Evolutionary conservation across 2,113 vertebrate genomes (phyloP).

Genomic region (Pedionomus torquatus): DNA sequence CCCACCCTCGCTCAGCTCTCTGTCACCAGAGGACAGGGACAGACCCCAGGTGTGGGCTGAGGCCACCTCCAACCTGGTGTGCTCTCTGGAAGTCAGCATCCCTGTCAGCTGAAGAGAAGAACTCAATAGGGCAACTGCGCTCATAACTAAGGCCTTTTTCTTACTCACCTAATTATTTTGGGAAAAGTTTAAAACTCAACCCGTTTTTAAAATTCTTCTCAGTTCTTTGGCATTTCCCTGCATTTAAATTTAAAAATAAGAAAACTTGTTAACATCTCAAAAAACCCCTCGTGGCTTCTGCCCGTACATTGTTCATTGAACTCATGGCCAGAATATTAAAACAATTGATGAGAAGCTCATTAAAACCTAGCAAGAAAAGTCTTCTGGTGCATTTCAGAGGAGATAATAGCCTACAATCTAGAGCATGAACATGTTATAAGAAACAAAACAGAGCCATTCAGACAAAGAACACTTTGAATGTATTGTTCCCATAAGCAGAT

Average conservation of each 20-base stretch:
- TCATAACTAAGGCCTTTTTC: not conserved
- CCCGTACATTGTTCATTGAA: not conserved
- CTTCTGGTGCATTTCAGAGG: constrained; percentile 24
- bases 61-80: not conserved
- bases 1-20: not conserved
- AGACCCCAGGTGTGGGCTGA: not conserved
- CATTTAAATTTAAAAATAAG: not conserved
- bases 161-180: not conserved
- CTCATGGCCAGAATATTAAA: not conserved
- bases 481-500: constrained; percentile 61
- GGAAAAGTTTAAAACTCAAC: not conserved
- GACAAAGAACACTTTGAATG: constrained; percentile 41
- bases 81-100: not conserved
- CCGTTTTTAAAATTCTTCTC: not conserved
- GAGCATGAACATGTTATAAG: constrained; percentile 34
- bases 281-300: not conserved
- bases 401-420: constrained; percentile 64
- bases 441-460: constrained; percentile 9
- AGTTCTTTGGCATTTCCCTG: not conserved
- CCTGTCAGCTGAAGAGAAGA: not conserved
- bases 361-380: constrained; percentile 25
- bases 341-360: not conserved
- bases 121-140: not conserved
- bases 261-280: not conserved
- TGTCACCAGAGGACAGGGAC: not conserved